Conservation (phyloP, 2,113 vertebrate species). For the Phalacrocorax brasilianus region DNA sequence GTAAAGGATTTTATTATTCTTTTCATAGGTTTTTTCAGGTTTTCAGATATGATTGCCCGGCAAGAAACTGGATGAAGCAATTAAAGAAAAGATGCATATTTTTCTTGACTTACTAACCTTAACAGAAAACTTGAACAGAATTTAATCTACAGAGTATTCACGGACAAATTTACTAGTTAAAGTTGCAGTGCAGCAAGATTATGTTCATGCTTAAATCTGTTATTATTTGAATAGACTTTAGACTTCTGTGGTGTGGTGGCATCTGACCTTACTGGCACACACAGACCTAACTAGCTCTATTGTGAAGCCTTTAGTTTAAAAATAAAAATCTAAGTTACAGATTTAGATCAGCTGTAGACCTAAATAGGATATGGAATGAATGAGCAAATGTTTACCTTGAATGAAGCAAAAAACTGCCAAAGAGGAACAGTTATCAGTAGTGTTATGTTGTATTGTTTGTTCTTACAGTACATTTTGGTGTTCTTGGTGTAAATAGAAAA, state of each 20-base stretch:
- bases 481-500: not conserved
- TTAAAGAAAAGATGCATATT: not conserved
- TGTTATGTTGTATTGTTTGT: not conserved
- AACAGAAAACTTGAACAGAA: not conserved
- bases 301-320: not conserved
- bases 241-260: not conserved
- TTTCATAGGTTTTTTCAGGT: slow-evolving; percentile 21
- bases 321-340: not conserved
- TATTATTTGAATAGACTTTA: not conserved
- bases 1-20: slow-evolving; percentile 54
- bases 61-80: not conserved
- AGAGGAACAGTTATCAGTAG: not conserved
- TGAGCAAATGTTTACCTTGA: not conserved
- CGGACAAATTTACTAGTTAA: not conserved
- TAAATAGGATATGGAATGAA: not conserved
- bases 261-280: not conserved
- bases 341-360: not conserved
- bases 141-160: not conserved
- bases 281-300: not conserved
- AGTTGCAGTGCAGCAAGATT: not conserved
- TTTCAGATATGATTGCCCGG: slow-evolving; percentile 11
- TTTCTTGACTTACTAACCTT: not conserved
- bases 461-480: not conserved
- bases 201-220: not conserved
- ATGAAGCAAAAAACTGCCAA: not conserved